Percentiles rank a stretch among this genome's conserved stretches.
Conservation (phyloP, 2,888 invertebrate genomes). For the Acronicta psi region DNA sequence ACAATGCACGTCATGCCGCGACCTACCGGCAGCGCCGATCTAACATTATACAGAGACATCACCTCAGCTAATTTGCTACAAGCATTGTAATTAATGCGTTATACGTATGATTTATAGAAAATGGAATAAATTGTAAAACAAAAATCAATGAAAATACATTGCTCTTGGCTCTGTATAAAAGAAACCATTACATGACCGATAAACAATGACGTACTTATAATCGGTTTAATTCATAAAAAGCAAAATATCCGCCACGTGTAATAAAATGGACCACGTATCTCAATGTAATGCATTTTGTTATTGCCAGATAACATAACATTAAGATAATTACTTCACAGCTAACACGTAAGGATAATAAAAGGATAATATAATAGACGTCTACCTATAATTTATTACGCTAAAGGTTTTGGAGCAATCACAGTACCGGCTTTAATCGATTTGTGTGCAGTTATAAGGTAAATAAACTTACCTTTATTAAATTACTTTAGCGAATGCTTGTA, state of each 20-base stretch:
- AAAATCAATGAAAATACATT: conserved; percentile 20
- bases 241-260: conserved; percentile 3
- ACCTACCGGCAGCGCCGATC: conserved; percentile 66
- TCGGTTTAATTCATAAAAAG: not conserved
- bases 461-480: conserved; percentile 47
- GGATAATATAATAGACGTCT: conserved; percentile 42
- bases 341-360: conserved; percentile 38
- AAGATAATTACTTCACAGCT: conserved; percentile 35
- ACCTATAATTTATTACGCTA: conserved; percentile 19
- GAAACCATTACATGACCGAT: conserved; percentile 7
- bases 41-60: conserved; percentile 49
- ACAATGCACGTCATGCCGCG: conserved; percentile 80
- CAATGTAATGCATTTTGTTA: conserved; percentile 20
- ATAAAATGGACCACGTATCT: conserved; percentile 15
- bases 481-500: conserved; percentile 53
- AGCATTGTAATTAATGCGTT: conserved; percentile 6
- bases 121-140: not conserved
- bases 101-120: no score
- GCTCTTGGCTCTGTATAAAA: conserved; percentile 1
- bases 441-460: conserved; percentile 46
- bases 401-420: conserved; percentile 35
- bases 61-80: conserved; percentile 17
- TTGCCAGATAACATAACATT: conserved; percentile 11
- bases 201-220: no score
- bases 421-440: conserved; percentile 39